These are phyloP conservation scores for Tenualosa thibaudeaui DNA, from an alignment of 2,797 vertebrate species.

Conservation along the genomic window DNA sequence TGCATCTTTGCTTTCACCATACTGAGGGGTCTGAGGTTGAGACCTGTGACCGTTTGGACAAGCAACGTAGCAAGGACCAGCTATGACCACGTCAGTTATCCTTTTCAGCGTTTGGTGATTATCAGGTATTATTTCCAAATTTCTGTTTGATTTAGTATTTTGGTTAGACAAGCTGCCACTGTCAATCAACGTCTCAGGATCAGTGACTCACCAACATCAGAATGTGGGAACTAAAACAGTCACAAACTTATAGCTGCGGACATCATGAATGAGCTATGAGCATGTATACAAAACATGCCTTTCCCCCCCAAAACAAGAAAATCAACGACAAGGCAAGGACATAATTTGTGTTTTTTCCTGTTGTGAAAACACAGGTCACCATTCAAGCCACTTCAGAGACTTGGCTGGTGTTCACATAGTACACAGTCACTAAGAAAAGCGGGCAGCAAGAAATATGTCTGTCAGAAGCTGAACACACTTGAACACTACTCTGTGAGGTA, in stretches of 20 bases:
- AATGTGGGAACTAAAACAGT: conserved; percentile 10
- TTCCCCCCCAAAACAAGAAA: background rate
- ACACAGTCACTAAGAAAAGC: background rate
- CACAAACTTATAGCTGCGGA: background rate
- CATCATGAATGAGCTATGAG: background rate
- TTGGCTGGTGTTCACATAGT: background rate
- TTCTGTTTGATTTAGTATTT: background rate
- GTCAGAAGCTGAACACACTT: conserved; percentile 33
- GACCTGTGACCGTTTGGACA: background rate
- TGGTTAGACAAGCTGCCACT: conserved; percentile 6
- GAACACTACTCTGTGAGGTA: conserved; percentile 47
- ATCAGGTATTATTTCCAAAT: background rate
- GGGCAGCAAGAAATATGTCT: background rate
- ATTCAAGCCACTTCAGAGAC: background rate
- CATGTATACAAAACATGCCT: background rate
- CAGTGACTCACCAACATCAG: background rate
- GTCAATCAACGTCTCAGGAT: background rate
- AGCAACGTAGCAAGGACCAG: conserved; percentile 18
- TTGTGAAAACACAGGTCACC: background rate
- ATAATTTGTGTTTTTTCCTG: background rate
- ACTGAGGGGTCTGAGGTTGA: background rate
- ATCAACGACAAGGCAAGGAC: background rate
- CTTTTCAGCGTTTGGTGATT: background rate
- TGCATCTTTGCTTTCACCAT: conserved; percentile 10
- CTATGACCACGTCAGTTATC: conserved; percentile 9